Evolutionary conservation across 2,113 vertebrate genomes (phyloP).

Genomic region (Aldabrachelys gigantea): DNA sequence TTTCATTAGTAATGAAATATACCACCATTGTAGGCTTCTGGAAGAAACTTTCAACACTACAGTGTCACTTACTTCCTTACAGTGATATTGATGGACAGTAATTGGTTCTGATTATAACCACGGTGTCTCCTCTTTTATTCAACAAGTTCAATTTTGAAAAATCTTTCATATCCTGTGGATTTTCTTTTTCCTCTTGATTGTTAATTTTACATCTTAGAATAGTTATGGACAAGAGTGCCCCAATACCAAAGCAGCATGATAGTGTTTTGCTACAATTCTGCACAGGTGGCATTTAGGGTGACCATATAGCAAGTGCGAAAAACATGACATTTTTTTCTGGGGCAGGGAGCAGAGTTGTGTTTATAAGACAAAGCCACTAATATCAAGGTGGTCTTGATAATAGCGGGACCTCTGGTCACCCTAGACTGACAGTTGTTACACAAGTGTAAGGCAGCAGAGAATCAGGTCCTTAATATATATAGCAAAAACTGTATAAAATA

Average conservation of each 20-base stretch:
- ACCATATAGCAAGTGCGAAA: not conserved
- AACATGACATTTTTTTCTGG: not conserved
- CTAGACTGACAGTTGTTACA: not conserved
- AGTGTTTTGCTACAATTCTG: not conserved
- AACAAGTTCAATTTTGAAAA: not conserved
- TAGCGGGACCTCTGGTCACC: not conserved
- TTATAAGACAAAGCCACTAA: not conserved
- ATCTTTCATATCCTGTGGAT: not conserved
- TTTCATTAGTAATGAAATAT: not conserved
- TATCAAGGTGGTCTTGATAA: not conserved
- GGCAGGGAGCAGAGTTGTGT: not conserved
- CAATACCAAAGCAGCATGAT: not conserved
- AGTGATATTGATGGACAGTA: not conserved
- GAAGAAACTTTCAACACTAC: not conserved
- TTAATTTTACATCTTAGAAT: not conserved
- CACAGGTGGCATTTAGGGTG: not conserved
- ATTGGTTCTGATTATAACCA: not conserved
- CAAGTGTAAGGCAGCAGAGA: accelerated
- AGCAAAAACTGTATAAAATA: not conserved
- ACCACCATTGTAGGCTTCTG: not conserved
- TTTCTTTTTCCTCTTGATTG: not conserved
- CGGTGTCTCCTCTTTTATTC: not conserved
- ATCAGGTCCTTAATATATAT: not conserved
- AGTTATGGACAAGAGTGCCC: not conserved
- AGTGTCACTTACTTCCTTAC: not conserved